Evolutionary conservation across 2,113 vertebrate species (phyloP), one percentile per base, ranked within the genome.

Genomic region (Pelecanus crispus): DNA sequence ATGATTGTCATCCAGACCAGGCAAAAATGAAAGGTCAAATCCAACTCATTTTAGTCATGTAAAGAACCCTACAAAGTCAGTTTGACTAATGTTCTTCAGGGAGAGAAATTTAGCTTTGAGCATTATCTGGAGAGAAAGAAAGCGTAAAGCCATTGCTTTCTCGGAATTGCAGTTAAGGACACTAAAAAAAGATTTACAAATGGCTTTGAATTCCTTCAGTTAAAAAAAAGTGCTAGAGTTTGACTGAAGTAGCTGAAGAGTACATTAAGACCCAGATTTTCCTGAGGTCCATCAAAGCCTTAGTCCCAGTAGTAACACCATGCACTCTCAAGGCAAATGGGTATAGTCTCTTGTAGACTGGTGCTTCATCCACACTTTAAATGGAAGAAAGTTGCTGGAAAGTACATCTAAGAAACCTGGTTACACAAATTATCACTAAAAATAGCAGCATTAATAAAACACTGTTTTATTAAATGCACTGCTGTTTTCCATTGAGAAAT

Each of bases 1-100:
- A 94, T 91, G 85, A 86, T 81, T 81, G 92, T 92, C 88, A 86
- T 96, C 73, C 96, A 97, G 92, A 91, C n/a, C 55, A 95, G 70
- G 77, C 8, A n/a, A 91, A 97, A 97, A 95, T 92, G 86, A 97
- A 97, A 97, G 97, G 90, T 95, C 94, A 96, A 81, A 63, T 90
- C 58, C 78, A 83, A 75, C 94, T 93, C 72, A 85, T 92, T 96
- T 96, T 68, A 67, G 61, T 80, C 86, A 81, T 89, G 91, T 96
- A 91, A 94, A 94, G 65, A 91, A 87, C 73, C 34, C 65, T 63
- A 79, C 63, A 83, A 93, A 96, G 89, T 91, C 91, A 85, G 77
- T 79, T 95, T 92, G 77, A 95, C 91, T 97, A 92, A 94, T 91
- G 86, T 94, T 92, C 95, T 95, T 94, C 89, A 80, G 77, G 78